Conservation (phyloP, 2,888 invertebrate species). For the Synergus laeviventris region DNA sequence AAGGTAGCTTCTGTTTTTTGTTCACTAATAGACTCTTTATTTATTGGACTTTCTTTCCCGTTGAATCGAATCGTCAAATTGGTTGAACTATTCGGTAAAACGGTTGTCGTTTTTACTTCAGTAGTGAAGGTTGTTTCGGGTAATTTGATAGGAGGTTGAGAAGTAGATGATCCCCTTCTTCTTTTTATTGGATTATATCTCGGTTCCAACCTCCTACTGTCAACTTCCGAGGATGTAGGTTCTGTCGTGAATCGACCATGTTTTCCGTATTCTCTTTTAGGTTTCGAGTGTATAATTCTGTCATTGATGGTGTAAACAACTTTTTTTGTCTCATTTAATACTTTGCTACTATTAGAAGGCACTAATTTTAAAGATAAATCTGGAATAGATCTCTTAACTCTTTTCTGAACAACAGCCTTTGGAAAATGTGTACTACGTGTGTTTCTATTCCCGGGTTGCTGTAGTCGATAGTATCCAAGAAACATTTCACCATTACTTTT, state of each 20-base stretch:
- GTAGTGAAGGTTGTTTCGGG: not conserved
- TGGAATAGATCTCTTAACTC: no score
- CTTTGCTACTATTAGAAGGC: no score
- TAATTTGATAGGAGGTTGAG: conserved; percentile 26
- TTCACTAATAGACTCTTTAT: not conserved
- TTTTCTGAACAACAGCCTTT: not conserved
- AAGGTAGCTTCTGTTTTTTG: not conserved
- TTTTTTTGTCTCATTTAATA: conserved; percentile 45
- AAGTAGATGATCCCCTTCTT: conserved; percentile 32
- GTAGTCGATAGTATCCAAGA: not conserved
- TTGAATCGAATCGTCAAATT: not conserved
- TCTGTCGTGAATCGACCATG: conserved; percentile 4
- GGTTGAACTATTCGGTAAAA: not conserved
- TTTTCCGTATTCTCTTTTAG: conserved; percentile 54
- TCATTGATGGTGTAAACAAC: conserved; percentile 60
- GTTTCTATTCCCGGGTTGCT: not conserved
- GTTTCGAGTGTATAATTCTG: conserved; percentile 59
- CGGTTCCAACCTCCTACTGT: conserved; percentile 66
- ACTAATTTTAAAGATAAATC: no score
- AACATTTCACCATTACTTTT: not conserved
- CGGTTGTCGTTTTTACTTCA: not conserved
- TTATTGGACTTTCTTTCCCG: not conserved
- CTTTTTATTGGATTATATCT: conserved; percentile 60
- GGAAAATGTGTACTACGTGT: not conserved
- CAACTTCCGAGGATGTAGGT: not conserved